Conservation (phyloP, 2,797 vertebrate genomes). For the Lemur catta region DNA sequence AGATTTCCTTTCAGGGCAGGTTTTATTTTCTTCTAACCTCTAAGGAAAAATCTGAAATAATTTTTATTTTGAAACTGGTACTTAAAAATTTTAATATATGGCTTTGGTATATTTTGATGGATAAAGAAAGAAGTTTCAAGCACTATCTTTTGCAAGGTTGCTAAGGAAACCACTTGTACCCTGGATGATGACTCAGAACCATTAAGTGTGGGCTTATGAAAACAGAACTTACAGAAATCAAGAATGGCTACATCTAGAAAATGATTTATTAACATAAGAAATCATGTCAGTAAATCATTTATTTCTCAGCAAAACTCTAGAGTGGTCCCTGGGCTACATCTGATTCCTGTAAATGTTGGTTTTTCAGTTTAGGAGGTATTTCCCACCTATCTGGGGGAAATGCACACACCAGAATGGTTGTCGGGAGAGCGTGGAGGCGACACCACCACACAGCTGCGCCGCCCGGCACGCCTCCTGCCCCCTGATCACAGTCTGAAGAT, state of each 20-base stretch:
- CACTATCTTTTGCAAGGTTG: constrained; percentile 76
- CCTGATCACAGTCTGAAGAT: background rate
- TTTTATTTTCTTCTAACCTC: constrained; percentile 42
- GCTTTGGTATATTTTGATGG: constrained; percentile 68
- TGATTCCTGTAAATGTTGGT: background rate
- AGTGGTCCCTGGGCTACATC: constrained; percentile 16
- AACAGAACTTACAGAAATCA: constrained; percentile 64
- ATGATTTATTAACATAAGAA: background rate
- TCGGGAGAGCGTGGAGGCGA: fast-evolving
- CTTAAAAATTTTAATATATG: constrained; percentile 71
- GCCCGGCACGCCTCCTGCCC: background rate
- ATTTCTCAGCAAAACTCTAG: background rate
- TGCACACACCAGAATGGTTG: background rate
- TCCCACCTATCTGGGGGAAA: background rate
- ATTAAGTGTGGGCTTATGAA: constrained; percentile 69
- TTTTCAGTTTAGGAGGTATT: constrained; percentile 5
- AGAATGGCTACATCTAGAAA: constrained; percentile 43
- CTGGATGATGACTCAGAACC: constrained; percentile 67
- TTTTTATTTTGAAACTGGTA: constrained; percentile 44
- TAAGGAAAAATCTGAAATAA: constrained; percentile 61
- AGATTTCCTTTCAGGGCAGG: background rate
- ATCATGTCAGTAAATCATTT: background rate
- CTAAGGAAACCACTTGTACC: constrained; percentile 82
- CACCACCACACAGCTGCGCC: background rate
- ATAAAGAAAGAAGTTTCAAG: constrained; percentile 68